Evolutionary conservation across 1,140 invertebrate species (phyloP).

Genomic region (Charaxes varanes): DNA sequence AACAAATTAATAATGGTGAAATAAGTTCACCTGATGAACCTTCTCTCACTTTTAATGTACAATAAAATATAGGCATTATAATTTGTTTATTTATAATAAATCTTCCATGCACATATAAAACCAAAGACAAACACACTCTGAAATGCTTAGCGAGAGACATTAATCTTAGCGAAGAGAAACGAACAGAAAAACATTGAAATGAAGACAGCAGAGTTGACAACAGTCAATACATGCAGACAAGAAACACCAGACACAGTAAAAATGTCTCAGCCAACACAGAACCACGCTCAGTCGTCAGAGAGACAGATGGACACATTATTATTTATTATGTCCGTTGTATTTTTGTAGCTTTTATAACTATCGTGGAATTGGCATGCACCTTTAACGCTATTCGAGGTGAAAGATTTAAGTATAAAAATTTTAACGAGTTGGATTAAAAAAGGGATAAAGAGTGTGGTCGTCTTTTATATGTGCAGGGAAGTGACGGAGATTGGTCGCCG

Average conservation of each 20-base stretch:
- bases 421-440: slow-evolving; percentile 36
- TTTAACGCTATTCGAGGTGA: slow-evolving; percentile 53
- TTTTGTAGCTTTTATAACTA: slow-evolving; percentile 55
- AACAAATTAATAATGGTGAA: too few species aligned
- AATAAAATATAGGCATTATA: slow-evolving; percentile 32
- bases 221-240: slow-evolving; percentile 33
- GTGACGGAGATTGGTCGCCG: slow-evolving; percentile 30
- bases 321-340: slow-evolving; percentile 39
- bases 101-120: slow-evolving; percentile 74
- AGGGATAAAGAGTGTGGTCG: slow-evolving; percentile 63
- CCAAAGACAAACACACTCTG: slow-evolving; percentile 73
- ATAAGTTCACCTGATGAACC: slow-evolving; percentile 17
- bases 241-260: slow-evolving; percentile 38
- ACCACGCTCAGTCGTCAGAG: slow-evolving; percentile 15
- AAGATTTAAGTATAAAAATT: slow-evolving; percentile 35
- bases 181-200: slow-evolving; percentile 36
- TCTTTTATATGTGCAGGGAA: slow-evolving; percentile 71
- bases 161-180: slow-evolving; percentile 28
- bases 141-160: slow-evolving; percentile 41
- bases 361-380: slow-evolving; percentile 63
- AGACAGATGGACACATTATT: slow-evolving; percentile 35
- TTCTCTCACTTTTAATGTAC: slow-evolving; percentile 30
- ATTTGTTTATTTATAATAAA: slow-evolving; percentile 45
- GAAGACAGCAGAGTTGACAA: slow-evolving; percentile 25
- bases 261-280: slow-evolving; percentile 36